These are phyloP conservation scores for Lytechinus variegatus DNA, from an alignment of 35 echinoderm and acorn worm species.

Conservation along the genomic window DNA sequence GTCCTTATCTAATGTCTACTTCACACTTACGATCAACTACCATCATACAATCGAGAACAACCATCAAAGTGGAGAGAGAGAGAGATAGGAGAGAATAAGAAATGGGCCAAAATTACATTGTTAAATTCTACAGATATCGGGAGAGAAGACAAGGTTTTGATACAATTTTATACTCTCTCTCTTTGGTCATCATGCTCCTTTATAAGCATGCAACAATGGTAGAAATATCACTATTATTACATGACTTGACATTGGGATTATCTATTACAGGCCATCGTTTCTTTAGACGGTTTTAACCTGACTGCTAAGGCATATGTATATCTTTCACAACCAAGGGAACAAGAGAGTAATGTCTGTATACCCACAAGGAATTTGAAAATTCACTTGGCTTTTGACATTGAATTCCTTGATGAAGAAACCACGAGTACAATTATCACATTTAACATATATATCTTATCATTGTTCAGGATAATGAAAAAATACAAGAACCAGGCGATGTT, in stretches of 20 bases:
- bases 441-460: background rate
- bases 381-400: too few relatives aligned
- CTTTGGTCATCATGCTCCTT: background rate
- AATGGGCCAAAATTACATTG: background rate
- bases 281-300: too few relatives aligned
- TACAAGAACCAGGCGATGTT: background rate
- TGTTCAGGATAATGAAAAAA: background rate
- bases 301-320: too few relatives aligned
- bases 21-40: conserved; percentile 18
- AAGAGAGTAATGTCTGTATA: too few relatives aligned
- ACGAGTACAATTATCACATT: background rate
- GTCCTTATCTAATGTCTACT: background rate
- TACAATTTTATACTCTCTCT: background rate
- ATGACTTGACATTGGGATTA: background rate
- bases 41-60: background rate
- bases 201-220: background rate
- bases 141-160: background rate
- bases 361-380: too few relatives aligned
- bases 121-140: background rate
- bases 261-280: background rate
- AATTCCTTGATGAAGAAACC: too few relatives aligned
- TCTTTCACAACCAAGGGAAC: too few relatives aligned
- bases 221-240: background rate
- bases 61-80: conserved; percentile 7
- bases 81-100: background rate